Base-by-base conservation (phyloP, 2,113 vertebrate genomes). In the Zootoca vivipara region DNA sequence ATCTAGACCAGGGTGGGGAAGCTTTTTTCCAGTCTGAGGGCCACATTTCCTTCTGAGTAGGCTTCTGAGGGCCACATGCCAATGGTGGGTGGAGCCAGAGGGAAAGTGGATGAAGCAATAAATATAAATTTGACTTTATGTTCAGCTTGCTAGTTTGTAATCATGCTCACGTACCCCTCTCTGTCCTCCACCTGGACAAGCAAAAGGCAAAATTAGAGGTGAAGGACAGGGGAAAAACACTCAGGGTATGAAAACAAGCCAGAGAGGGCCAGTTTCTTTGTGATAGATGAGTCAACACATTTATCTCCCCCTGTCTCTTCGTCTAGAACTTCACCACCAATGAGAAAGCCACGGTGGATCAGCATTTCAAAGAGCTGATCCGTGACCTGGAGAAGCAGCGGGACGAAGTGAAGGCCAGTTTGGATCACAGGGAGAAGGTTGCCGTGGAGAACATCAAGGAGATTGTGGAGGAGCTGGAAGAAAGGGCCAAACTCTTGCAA, bases 361-460 rank as follows among this genome's bases (percentile, higher is more conserved):
- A 97, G 94, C 96, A 96, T 92, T 97, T 97, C 94, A 96, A 95
- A 91, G 97, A 97, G 90, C 91, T 97, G 89, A 96, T 97, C 80
- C 93, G 95, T 26, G 97, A 97, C 89, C 93, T 97, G 87, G 97
- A 97, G 92, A 97, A 96, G 89, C 97, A 97, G 70, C 96, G 96
- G 81, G 97, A 97, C 8, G 97, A 97, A 85, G 95, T 97, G 85
- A 96, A 96, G 86, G 96, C 95, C 78, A 95, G 96, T 0, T 89
- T 97, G 94, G 97, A 97, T 35, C 97, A 97, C 91, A 93, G 97
- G 38, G 97, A 97, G 42, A 95, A 96, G 87, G 94, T 96, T 0
- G 97, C 97, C 0, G 96, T 96, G 2, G 96, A 97, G 90, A 97
- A 97, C 0, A 95, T 97, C 87, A 97, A 97, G 3, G 96, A 97